Evolutionary conservation across 1,140 invertebrate species (phyloP).

Genomic region (Caenorhabditis remanei): DNA sequence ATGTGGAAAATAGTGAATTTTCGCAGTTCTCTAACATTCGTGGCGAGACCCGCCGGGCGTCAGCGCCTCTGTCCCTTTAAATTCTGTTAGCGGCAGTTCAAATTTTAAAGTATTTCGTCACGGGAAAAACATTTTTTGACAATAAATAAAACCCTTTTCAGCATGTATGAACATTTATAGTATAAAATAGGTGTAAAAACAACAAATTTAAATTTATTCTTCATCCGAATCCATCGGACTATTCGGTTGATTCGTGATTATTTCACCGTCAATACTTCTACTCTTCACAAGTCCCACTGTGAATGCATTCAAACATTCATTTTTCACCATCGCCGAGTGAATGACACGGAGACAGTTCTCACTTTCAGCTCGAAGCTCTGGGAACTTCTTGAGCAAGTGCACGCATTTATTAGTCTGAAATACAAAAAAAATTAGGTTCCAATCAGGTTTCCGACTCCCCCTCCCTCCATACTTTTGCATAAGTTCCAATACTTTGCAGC

Average conservation of each 20-base stretch:
- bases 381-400: conserved; percentile 14
- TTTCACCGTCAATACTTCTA: conserved; percentile 10
- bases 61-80: not conserved
- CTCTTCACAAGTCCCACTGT: conserved; percentile 29
- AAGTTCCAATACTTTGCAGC: conserved; percentile 35
- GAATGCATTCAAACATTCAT: conserved; percentile 49
- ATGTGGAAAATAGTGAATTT: not conserved
- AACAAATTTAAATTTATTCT: not conserved
- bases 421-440: not conserved
- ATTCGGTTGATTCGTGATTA: conserved; percentile 16
- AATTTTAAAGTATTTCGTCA: not conserved
- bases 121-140: not conserved
- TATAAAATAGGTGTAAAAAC: not conserved
- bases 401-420: conserved; percentile 40
- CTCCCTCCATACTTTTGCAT: conserved; percentile 46
- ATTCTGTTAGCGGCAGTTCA: not conserved
- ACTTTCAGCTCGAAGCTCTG: conserved; percentile 6
- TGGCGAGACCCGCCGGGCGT: not conserved
- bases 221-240: conserved; percentile 18
- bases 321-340: conserved; percentile 45
- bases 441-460: too few species aligned
- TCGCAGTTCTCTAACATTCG: not conserved
- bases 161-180: too few species aligned
- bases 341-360: conserved; percentile 40
- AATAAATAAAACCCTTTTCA: not conserved